A percentile compares a stretch with the other conserved stretches of the same genome.
These are phyloP conservation scores for Nebria ingens DNA, from an alignment of 1,140 invertebrate genomes.

Conservation along the genomic window DNA sequence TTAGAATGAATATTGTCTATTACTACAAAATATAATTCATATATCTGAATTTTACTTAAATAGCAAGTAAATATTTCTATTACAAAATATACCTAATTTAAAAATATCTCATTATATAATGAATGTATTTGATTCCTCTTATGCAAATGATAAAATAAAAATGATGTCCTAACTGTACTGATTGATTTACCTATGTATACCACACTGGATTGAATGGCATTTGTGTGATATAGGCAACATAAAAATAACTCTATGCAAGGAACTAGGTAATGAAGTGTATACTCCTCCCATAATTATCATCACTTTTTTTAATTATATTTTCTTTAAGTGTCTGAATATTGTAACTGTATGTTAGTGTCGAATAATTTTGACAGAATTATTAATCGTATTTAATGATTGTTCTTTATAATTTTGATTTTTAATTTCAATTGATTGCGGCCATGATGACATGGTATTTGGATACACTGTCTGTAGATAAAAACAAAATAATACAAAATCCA, in stretches of 20 bases:
- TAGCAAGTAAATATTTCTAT: no score
- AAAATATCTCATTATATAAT: no score
- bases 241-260: slow-evolving; percentile 4
- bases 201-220: slow-evolving; percentile 6
- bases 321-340: neutral
- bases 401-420: neutral
- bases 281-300: neutral
- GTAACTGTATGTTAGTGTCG: slow-evolving; percentile 8
- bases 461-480: slow-evolving; percentile 1
- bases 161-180: neutral
- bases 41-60: no score
- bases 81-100: no score
- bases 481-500: slow-evolving; percentile 14
- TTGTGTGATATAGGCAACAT: slow-evolving; percentile 2
- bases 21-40: no score
- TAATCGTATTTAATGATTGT: slow-evolving; percentile 3
- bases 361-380: slow-evolving; percentile 4
- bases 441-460: slow-evolving; percentile 6
- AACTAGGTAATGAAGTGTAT: slow-evolving; percentile 5
- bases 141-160: no score
- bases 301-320: neutral
- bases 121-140: no score
- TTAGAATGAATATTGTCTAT: no score
- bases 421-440: neutral
- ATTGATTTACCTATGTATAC: neutral